phyloP scores from a whole-genome alignment of 1,140 invertebrate species.

The Oedothorax gibbosus region DNA sequence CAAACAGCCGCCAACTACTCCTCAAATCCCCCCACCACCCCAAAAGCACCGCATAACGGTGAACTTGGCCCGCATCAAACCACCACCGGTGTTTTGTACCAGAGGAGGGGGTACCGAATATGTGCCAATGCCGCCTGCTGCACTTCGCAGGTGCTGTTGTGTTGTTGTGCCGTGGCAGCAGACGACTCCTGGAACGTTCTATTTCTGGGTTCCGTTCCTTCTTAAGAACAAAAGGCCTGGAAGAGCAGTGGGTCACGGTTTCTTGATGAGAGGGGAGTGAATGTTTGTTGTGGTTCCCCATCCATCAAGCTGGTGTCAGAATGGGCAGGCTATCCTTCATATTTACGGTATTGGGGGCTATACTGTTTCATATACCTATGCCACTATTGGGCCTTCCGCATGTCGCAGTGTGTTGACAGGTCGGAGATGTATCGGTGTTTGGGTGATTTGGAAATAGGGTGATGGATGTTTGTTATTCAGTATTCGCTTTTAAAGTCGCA shows the following conservation, averaged over 20 bases:
- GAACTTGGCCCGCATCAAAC: conserved; percentile 49
- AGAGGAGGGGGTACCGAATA: conserved; percentile 1
- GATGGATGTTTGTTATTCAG: too few relatives aligned
- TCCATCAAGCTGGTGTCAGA: not conserved
- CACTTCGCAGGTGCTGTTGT: conserved; percentile 36
- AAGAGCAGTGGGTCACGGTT: conserved; percentile 52
- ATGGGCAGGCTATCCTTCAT: too few relatives aligned
- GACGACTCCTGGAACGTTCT: conserved; percentile 37
- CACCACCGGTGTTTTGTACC: not conserved
- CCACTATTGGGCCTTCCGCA: too few relatives aligned
- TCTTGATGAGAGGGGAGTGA: conserved; percentile 17
- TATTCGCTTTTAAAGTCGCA: too few relatives aligned
- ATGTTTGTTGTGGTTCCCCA: conserved; percentile 33
- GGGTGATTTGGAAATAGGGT: too few relatives aligned
- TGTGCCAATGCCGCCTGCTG: conserved; percentile 27
- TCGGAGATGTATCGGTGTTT: too few relatives aligned
- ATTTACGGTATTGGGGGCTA: too few relatives aligned
- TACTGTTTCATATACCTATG: too few relatives aligned
- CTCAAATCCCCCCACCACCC: not conserved
- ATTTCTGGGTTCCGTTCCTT: conserved; percentile 33
- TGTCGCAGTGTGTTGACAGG: too few relatives aligned
- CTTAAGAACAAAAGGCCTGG: conserved; percentile 15
- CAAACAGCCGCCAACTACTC: too few relatives aligned
- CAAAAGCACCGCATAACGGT: conserved; percentile 23
- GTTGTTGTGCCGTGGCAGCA: conserved; percentile 11